A percentile compares a stretch with the other conserved stretches of the same genome.
phyloP scores from a whole-genome alignment of 2,797 vertebrate genomes.

The Cryptoprocta ferox region DNA sequence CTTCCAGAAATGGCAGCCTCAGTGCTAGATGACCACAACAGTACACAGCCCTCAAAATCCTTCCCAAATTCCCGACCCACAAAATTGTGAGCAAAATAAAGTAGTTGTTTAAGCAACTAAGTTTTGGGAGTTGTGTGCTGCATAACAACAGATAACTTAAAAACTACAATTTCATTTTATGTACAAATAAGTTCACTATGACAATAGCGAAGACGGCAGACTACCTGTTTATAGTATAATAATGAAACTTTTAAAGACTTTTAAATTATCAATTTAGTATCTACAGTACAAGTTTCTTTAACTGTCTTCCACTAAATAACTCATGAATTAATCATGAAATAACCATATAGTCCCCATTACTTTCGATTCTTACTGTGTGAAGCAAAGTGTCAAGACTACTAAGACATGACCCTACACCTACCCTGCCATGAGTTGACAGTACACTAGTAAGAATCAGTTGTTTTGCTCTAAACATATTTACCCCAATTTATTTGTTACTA shows the following conservation, averaged over 20 bases:
- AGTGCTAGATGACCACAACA: background rate
- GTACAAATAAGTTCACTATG: background rate
- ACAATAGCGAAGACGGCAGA: slow-evolving; percentile 29
- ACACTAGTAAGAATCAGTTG: background rate
- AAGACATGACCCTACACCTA: background rate
- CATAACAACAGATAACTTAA: background rate
- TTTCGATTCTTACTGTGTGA: background rate
- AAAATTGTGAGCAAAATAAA: slow-evolving; percentile 18
- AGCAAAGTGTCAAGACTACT: background rate
- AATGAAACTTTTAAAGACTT: background rate
- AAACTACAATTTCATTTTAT: slow-evolving; percentile 6
- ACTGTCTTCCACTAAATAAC: background rate
- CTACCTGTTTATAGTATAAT: background rate
- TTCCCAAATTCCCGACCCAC: background rate
- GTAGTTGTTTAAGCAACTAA: background rate
- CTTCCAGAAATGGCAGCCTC: background rate
- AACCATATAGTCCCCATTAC: background rate
- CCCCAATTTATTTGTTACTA: background rate
- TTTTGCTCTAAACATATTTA: background rate
- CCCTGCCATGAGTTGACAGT: background rate
- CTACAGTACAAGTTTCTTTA: background rate
- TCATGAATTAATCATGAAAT: background rate
- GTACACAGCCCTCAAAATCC: background rate
- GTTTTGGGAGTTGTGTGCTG: background rate
- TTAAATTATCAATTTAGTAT: slow-evolving; percentile 12